Base-by-base conservation (phyloP, 2,888 invertebrate genomes). In the Chymomyza procnemis region DNA sequence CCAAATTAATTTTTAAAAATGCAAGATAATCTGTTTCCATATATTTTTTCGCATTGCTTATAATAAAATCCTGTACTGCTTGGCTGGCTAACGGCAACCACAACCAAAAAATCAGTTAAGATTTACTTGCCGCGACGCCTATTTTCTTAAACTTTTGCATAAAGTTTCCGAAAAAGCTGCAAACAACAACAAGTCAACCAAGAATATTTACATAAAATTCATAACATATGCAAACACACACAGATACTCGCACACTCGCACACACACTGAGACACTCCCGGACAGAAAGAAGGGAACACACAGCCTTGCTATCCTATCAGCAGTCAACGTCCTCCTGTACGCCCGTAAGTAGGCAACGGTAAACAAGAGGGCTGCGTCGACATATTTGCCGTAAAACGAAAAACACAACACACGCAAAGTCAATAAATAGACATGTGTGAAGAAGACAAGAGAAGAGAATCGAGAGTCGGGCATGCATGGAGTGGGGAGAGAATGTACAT, bases 121-220 rank as follows among this genome's bases (percentile, higher is more conserved):
- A 41, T 30, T 48, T 55, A 71, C 61, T 58, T 61, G 70, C 65
- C 64, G 70, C 58, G 34, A 41, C 12, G 34, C 34, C 34, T 41
- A 41, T 58, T 58, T n/a, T 8, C 12, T 21, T 52, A 21, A 52
- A 52, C 46, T 41, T 41, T 12, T 41, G 34, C 34, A 41, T 41
- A 41, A 41, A 41, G 12, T 41, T 41, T 1, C 9, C 9, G 34
- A 41, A 41, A n/a, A 41, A 41, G 34, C 34, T 41, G 12, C 34
- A 41, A 41, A 41, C 34, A 41, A 41, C 34, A 41, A 41, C 34
- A 41, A 41, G 12, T 41, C 34, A 41, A 14, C 34, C 34, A 41
- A 41, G 34, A 41, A 41, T 41, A 41, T 50, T 26, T 50, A 9
- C 50, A 50, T 19, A 50, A 50, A 50, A 50, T 19, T 19, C 19